Evolutionary conservation across 2,888 invertebrate species (phyloP).

Genomic region (Agrochola lota): DNA sequence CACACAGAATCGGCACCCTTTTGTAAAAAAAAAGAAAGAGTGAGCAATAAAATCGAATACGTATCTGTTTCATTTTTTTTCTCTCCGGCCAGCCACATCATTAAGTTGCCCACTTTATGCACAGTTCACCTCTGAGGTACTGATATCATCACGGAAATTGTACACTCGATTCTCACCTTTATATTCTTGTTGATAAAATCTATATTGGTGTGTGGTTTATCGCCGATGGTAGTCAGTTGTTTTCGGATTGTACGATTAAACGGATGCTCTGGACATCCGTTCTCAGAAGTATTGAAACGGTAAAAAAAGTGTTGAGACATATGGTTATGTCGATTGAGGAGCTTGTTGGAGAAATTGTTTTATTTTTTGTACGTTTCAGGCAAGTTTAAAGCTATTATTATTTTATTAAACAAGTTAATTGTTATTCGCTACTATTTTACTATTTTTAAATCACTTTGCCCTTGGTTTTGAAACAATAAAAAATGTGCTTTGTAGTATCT

Average conservation of each 20-base stretch:
- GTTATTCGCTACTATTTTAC: background rate
- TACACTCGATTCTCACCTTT: conserved; percentile 49
- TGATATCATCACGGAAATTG: conserved; percentile 55
- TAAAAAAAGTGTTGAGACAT: conserved; percentile 71
- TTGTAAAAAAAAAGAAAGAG: conserved; percentile 30
- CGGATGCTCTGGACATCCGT: conserved; percentile 87
- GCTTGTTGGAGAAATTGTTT: conserved; percentile 33
- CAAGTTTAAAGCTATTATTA: background rate
- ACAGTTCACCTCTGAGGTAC: conserved; percentile 57
- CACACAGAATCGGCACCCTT: conserved; percentile 35
- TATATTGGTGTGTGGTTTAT: conserved; percentile 36
- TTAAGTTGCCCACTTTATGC: conserved; percentile 69
- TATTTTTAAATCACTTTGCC: background rate
- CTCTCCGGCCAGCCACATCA: conserved; percentile 57
- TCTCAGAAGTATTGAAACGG: conserved; percentile 86
- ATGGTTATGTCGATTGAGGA: conserved; percentile 62
- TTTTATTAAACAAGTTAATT: background rate
- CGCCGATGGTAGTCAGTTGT: conserved; percentile 66
- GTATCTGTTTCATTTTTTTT: conserved; percentile 62
- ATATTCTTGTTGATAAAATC: background rate
- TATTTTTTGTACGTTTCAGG: background rate
- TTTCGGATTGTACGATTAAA: conserved; percentile 80
- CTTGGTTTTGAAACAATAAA: background rate
- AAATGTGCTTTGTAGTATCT: background rate
- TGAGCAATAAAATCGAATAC: conserved; percentile 59